Evolutionary conservation across 2,888 invertebrate genomes (phyloP), one percentile per base, ranked within the genome.

Genomic region (Glaucopsyche alexis): DNA sequence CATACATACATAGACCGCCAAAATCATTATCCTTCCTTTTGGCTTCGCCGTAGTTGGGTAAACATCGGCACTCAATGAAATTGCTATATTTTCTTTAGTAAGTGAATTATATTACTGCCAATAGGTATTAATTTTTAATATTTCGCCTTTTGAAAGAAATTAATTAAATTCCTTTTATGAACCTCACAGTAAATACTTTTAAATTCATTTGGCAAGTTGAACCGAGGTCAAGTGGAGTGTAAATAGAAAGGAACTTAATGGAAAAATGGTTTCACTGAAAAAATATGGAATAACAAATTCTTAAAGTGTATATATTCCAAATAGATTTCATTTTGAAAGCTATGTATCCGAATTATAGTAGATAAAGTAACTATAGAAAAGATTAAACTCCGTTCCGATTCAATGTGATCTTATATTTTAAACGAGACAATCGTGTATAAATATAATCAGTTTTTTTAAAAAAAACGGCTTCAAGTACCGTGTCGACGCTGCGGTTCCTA

Each of bases 161-260:
- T 29, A 13, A 60, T 14, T 5, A 60, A 29, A 7, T 60, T 29
- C 38, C 60, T 60, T 19, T 19, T 6, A 60, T 29, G 29, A 9
- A 29, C 29, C 60, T 60, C 60, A 38, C 29, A 38, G 29, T 29
- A 60, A 60, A 60, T 29, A 29, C 60, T 60, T 60, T 60, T 60
- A 29, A 60, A 60, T 60, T 60, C 60, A 29, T 60, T 60, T 60
- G 60, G 60, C 60, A 60, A 47, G 55, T 52, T 52, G 55, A 60
- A 60, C 29, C 29, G 60, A 60, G 60, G 60, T 60, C 60, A 60
- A 60, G 60, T 60, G 7, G 13, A 60, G 29, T 60, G 60, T 60
- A 29, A 60, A 60, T 60, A 60, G 19, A 55, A 29, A 29, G 60
- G 60, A 60, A 60, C 29, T 60, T 47, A 13, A 47, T 60, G 60